Evolutionary conservation across 1,140 invertebrate genomes (phyloP).

Genomic region (Drosophila parvula): DNA sequence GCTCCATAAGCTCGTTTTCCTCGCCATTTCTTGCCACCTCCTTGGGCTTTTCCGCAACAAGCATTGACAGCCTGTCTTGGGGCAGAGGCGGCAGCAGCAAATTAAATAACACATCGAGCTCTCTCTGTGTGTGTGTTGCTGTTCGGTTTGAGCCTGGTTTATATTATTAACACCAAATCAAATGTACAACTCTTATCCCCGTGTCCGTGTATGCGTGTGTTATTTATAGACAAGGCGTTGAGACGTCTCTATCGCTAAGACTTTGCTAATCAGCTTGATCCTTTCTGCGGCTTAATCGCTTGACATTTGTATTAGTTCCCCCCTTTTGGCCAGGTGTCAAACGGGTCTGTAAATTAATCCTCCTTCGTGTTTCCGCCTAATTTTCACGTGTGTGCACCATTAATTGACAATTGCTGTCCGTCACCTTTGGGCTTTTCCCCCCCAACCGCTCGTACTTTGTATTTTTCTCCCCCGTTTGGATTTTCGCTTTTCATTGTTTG

Average conservation of each 20-base stretch:
- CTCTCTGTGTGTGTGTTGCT: slow-evolving; percentile 32
- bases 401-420: slow-evolving; percentile 63
- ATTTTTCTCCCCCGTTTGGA: slow-evolving; percentile 14
- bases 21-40: not conserved
- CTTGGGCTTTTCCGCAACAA: not conserved
- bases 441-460: not conserved
- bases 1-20: slow-evolving; percentile 47
- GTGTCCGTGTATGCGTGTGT: slow-evolving; percentile 1
- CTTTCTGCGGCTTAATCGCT: slow-evolving; percentile 78
- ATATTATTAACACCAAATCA: slow-evolving; percentile 79
- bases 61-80: slow-evolving; percentile 58
- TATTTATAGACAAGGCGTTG: slow-evolving; percentile 28
- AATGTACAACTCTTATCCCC: slow-evolving; percentile 37
- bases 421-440: slow-evolving; percentile 13
- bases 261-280: slow-evolving; percentile 78
- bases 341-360: slow-evolving; percentile 67
- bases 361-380: slow-evolving; percentile 56
- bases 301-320: slow-evolving; percentile 75
- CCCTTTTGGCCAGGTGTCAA: slow-evolving; percentile 52
- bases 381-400: slow-evolving; percentile 62
- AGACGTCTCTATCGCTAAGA: slow-evolving; percentile 47
- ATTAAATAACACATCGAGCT: slow-evolving; percentile 75
- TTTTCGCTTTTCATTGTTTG: slow-evolving; percentile 35
- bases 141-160: slow-evolving; percentile 52
- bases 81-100: slow-evolving; percentile 44